Base-by-base conservation (phyloP, 2,797 vertebrate species). In the Trematomus bernacchii region DNA sequence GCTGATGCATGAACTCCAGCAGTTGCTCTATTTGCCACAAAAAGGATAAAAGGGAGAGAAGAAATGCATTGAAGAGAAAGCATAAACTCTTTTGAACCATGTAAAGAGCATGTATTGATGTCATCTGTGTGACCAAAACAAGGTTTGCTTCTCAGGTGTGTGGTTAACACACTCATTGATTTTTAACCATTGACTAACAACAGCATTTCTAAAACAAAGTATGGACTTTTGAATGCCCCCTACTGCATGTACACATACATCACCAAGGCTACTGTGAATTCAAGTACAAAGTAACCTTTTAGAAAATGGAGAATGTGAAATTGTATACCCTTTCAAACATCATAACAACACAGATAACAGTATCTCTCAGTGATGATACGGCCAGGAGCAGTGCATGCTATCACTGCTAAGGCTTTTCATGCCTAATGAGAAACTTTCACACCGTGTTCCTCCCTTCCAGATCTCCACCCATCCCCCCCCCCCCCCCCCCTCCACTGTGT, bases 1-100 rank as follows among this genome's bases (percentile, higher is more conserved):
- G 95, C 86, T 99, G 98, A 92, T 99, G 98, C 98, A 99, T 99
- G 90, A 99, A 99, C 94, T 99, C 98, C 90, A 99, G 92, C 18
- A 99, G 95, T 96, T 99, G 98, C 88, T 99, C 98, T 99, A 89
- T 87, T 90, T 46, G 61, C 46, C 13, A 83, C 1, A 75, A 27
- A 71, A 53, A 13, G 2, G 2, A 42, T 14, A 19, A 19, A 53
- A 43, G 78, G 15, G 2, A 75, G 14, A 57, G 21, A 65, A 48
- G 42, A 53, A 43, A 37, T 7, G 10, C 44, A 15, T n/a, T 2
- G 1, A 65, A 82, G 6, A 52, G 57, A 2, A 62, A 18, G 11
- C 16, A 13, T 10, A 5, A n/a, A 50, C 6, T 43, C 5, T 15
- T 10, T 19, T 46, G 23, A 61, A 55, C 66, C 23, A 69, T 18